Base-by-base conservation (phyloP, 2,888 invertebrate genomes). In the Oscheius myriophilus region DNA sequence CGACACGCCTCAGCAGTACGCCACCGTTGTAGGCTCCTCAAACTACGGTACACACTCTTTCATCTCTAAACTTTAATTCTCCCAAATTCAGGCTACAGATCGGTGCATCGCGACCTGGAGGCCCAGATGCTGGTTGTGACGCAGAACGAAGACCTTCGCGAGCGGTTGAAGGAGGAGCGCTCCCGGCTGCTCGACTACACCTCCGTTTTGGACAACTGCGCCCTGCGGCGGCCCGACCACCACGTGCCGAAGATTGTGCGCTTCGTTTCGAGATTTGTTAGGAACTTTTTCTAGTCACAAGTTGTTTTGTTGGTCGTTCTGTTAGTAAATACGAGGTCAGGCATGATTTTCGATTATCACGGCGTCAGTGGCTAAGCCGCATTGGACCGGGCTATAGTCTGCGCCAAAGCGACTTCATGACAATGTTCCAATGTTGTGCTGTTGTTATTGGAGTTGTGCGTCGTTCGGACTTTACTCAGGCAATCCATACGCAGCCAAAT, bases 121-220 rank as follows among this genome's bases (percentile, higher is more conserved):
- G 93, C 93, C 0, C 96, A 97, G 88, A 90, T 97, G 0, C 92
- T 93, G 41, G 89, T 98, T 68, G 91, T 95, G 2, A 97, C 97
- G 0, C 89, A 90, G 59, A 92, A 93, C 86, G 84, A 88, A 66
- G 87, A 89, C 1, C 89, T 95, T 21, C 73, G 71, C 25, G 21
- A 54, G 45, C 69, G 75, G 46, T 68, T 85, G 45, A 61, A 58
- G 11, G 77, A 82, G 25, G 81, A 97, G 87, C 92, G 92, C 82
- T 89, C 90, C 57, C 88, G 89, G 46, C 89, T 97, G 23, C 94
- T 92, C 86, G 87, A 90, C 26, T 81, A 84, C 39, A 87, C 89
- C 0, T 80, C 80, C 1, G 75, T 82, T 7, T 88, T 91, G 51
- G 88, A 88, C 21, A 79, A 84, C 18, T 81, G 87, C 9, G 88